Base-by-base conservation (phyloP, 2,888 invertebrate genomes). In the Rhogogaster chlorosoma region DNA sequence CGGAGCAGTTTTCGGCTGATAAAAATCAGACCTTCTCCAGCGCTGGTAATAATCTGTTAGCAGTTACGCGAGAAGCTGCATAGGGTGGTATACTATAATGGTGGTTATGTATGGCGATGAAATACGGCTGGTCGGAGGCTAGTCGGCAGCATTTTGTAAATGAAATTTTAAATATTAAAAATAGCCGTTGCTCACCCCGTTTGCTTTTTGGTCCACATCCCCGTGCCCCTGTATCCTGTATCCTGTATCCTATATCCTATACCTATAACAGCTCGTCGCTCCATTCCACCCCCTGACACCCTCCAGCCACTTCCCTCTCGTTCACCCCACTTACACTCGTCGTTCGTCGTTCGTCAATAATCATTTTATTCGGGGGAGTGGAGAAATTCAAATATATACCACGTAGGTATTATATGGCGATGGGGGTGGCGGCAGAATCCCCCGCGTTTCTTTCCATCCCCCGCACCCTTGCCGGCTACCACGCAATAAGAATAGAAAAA, bases 91-190 rank as follows among this genome's bases (percentile, higher is more conserved):
- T 38, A 45, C 22, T 42, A 42, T 22, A 75, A 57, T 2, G 49
- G 87, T 36, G 80, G 84, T 85, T 85, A 83, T 70, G 32, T 78
- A 86, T 86, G 87, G 88, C 87, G 88, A 87, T 86, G 86, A 85
- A 61, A 80, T 80, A 80, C 80, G 80, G 15, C n/a, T 49, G 61
- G 57, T 57, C 38, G 80, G 85, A 87, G 87, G 87, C 86, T 84
- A 89, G 88, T 89, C 90, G 88, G 89, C 89, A 91, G 93, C 93
- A 93, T 93, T 93, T 93, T 93, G 92, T 93, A 93, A 93, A 93
- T 93, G 92, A 93, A 93, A 93, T 93, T 93, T 93, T 93, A 93
- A 93, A 93, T 93, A 93, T 93, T 93, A 92, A 93, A 93, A 93
- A 93, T 92, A 91, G 92, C 91, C 90, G 89, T 87, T 89, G 86